phyloP scores from a whole-genome alignment of 2,888 invertebrate genomes.

The Lycaena phlaeas region DNA sequence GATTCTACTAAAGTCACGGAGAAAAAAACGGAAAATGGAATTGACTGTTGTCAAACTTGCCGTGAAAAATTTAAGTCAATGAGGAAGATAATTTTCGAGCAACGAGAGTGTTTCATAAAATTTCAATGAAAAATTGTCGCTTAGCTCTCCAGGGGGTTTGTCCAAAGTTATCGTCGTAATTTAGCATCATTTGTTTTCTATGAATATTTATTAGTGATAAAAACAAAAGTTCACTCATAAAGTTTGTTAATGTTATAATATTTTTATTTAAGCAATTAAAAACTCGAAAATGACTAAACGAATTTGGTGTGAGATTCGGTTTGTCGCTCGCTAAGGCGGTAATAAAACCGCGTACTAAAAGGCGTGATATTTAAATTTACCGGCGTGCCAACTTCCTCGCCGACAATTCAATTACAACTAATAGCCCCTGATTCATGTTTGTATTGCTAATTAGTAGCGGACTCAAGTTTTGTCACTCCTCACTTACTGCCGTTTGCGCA shows the following conservation, averaged over 20 bases:
- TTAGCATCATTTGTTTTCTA: slow-evolving; percentile 54
- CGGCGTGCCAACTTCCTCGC: slow-evolving; percentile 58
- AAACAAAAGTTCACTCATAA: slow-evolving; percentile 35
- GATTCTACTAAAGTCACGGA: slow-evolving; percentile 50
- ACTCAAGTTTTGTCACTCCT: slow-evolving; percentile 70
- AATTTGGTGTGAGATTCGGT: slow-evolving; percentile 20
- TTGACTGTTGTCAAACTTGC: slow-evolving; percentile 68
- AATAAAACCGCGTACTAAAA: slow-evolving; percentile 45
- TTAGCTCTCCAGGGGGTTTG: slow-evolving; percentile 31
- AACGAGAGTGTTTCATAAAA: slow-evolving; percentile 55
- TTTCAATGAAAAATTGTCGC: slow-evolving; percentile 53
- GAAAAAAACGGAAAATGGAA: slow-evolving; percentile 62
- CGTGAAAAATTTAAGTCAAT: slow-evolving; percentile 66
- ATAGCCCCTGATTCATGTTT: slow-evolving; percentile 73
- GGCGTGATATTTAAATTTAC: slow-evolving; percentile 66
- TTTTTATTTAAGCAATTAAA: no score
- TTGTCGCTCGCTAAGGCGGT: slow-evolving; percentile 25
- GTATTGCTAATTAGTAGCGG: slow-evolving; percentile 70
- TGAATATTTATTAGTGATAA: slow-evolving; percentile 56
- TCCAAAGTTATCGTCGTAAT: slow-evolving; percentile 40
- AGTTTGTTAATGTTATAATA: no score
- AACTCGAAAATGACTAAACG: slow-evolving; percentile 21
- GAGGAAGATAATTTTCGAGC: slow-evolving; percentile 62
- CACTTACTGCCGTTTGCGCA: slow-evolving; percentile 48
- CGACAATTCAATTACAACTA: slow-evolving; percentile 71